Percentiles rank a stretch among this genome's conserved stretches.
These are phyloP conservation scores for Drosophila baimaii DNA, from an alignment of 1,140 invertebrate genomes.

Conservation along the genomic window DNA sequence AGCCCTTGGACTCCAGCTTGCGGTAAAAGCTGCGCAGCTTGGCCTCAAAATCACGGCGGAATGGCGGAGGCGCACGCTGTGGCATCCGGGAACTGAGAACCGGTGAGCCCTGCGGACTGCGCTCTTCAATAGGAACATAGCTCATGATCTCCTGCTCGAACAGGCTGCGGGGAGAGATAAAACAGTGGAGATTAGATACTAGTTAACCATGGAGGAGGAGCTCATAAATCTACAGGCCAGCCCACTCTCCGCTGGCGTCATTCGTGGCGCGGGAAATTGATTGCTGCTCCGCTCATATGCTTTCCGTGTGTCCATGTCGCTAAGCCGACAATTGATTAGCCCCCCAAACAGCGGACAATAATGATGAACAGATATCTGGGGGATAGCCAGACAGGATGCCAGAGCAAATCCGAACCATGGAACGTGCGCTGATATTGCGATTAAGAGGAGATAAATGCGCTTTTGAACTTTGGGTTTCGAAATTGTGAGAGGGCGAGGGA, in stretches of 20 bases:
- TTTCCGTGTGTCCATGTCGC: background rate
- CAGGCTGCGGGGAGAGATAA: conserved; percentile 87
- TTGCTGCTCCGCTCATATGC: conserved; percentile 19
- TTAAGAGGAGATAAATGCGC: conserved; percentile 19
- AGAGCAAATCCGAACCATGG: background rate
- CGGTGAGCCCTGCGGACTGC: conserved; percentile 84
- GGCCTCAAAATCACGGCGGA: conserved; percentile 96
- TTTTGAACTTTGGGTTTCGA: conserved; percentile 9
- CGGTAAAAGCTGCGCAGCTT: conserved; percentile 97
- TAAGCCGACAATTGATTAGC: conserved; percentile 66
- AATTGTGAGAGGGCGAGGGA: background rate
- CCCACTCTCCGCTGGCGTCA: conserved; percentile 25
- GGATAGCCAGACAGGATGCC: conserved; percentile 22
- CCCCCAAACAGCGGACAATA: conserved; percentile 1
- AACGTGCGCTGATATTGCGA: conserved; percentile 1
- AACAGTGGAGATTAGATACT: conserved; percentile 3
- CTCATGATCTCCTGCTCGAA: conserved; percentile 99
- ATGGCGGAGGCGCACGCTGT: conserved; percentile 93
- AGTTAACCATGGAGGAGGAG: conserved; percentile 17
- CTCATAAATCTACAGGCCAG: conserved; percentile 34
- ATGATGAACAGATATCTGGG: background rate
- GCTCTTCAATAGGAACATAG: conserved; percentile 92
- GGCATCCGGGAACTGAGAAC: conserved; percentile 88
- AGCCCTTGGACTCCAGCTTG: conserved; percentile 97
- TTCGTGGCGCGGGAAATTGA: conserved; percentile 41